Percentiles rank a stretch among this genome's conserved stretches.
phyloP scores from a whole-genome alignment of 1,140 invertebrate genomes.

The Mycetomoellerius zeteki region DNA sequence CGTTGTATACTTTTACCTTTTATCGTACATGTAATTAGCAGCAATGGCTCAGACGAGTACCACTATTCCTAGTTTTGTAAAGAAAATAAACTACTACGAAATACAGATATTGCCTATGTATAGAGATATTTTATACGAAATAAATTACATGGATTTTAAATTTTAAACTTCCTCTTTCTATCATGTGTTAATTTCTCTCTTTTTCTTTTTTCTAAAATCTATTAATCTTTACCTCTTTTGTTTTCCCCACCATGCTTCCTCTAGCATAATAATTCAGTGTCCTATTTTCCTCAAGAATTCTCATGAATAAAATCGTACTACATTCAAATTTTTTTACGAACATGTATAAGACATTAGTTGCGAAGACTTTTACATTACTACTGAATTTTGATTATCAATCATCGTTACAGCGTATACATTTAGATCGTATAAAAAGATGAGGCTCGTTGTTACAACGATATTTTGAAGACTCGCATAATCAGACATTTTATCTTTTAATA shows the following conservation, averaged over 20 bases:
- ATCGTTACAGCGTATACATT: not conserved
- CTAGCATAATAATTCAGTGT: not conserved
- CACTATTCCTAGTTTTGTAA: constrained; percentile 81
- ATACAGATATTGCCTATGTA: constrained; percentile 81
- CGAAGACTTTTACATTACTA: not conserved
- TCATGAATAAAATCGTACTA: not conserved
- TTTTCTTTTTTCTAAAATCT: not conserved
- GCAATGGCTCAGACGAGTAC: constrained; percentile 77
- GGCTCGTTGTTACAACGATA: constrained; percentile 50
- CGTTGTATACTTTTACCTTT: constrained; percentile 40
- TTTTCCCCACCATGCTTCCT: not conserved
- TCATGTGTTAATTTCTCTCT: not conserved
- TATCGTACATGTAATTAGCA: constrained; percentile 62
- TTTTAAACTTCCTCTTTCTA: constrained; percentile 20
- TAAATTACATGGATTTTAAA: constrained; percentile 82
- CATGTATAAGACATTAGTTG: not conserved
- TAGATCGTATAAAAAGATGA: not conserved
- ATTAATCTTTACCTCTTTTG: not conserved
- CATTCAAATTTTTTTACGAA: not conserved
- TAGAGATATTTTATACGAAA: constrained; percentile 86
- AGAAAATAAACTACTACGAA: constrained; percentile 80
- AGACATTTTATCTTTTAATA: constrained; percentile 67
- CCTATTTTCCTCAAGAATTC: not conserved
- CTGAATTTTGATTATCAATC: not conserved
- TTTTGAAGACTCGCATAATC: constrained; percentile 64